A percentile compares a stretch with the other conserved stretches of the same genome.
These are phyloP conservation scores for Ennomos quercinarius DNA, from an alignment of 2,888 invertebrate species.

Conservation along the genomic window DNA sequence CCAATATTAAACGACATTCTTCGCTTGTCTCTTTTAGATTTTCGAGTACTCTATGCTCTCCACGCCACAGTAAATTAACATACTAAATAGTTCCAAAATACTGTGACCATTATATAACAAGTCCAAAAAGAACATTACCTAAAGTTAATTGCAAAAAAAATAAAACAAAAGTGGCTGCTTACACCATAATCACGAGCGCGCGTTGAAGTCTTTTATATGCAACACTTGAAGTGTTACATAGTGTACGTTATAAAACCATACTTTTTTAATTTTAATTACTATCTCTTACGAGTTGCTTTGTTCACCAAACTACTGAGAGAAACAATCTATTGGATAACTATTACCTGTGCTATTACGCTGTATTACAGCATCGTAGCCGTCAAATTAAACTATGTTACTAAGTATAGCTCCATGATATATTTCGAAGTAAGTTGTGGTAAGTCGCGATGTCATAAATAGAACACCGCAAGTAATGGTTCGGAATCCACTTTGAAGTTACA, in stretches of 20 bases:
- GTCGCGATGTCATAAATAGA: conserved; percentile 66
- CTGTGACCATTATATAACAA: not conserved
- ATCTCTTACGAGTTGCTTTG: conserved; percentile 11
- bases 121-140: conserved; percentile 13
- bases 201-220: conserved; percentile 38
- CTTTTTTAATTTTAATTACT: conserved; percentile 8
- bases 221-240: conserved; percentile 14
- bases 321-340: conserved; percentile 31
- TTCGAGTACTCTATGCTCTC: too few species aligned
- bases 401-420: conserved; percentile 40
- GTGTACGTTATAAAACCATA: conserved; percentile 9
- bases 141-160: conserved; percentile 17
- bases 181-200: conserved; percentile 14
- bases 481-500: conserved; percentile 62
- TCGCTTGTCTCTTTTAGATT: too few species aligned
- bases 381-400: conserved; percentile 26
- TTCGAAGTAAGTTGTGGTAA: conserved; percentile 42
- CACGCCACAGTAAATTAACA: too few species aligned
- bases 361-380: conserved; percentile 26
- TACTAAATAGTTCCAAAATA: too few species aligned
- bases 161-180: conserved; percentile 9
- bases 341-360: conserved; percentile 4
- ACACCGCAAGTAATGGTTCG: conserved; percentile 61
- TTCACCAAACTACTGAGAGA: conserved; percentile 12
- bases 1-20: too few species aligned